Evolutionary conservation across 2,888 invertebrate species (phyloP).

Genomic region (Nephrotoma flavescens): DNA sequence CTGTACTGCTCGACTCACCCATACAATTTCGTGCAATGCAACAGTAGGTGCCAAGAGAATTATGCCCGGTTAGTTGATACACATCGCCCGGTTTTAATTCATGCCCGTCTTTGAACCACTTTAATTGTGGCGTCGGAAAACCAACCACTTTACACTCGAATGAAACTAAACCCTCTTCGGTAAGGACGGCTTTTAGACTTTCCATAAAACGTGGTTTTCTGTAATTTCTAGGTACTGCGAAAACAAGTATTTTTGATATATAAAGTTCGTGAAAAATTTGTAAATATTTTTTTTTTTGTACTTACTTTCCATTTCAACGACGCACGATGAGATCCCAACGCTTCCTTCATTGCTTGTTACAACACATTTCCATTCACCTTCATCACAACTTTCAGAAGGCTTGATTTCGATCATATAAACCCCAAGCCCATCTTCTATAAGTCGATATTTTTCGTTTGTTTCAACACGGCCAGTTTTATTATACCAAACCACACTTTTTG

Average conservation of each 20-base stretch:
- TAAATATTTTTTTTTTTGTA: slow-evolving; percentile 9
- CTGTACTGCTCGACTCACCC: slow-evolving; percentile 76
- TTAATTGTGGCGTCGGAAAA: slow-evolving; percentile 71
- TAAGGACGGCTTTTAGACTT: slow-evolving; percentile 72
- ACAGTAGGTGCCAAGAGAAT: slow-evolving; percentile 77
- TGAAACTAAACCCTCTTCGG: slow-evolving; percentile 82
- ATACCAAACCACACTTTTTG: slow-evolving; percentile 68
- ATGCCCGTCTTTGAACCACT: slow-evolving; percentile 88
- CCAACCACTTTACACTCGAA: slow-evolving; percentile 90
- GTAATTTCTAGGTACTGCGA: slow-evolving; percentile 78
- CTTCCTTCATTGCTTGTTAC: slow-evolving; percentile 62
- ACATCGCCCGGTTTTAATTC: slow-evolving; percentile 86
- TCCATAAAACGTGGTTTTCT: slow-evolving; percentile 83
- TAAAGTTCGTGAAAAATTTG: slow-evolving; percentile 1
- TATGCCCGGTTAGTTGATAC: slow-evolving; percentile 80
- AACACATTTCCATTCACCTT: slow-evolving; percentile 83
- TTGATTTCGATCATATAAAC: slow-evolving; percentile 62
- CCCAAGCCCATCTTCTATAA: slow-evolving; percentile 70
- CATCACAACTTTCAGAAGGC: slow-evolving; percentile 63
- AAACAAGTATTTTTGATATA: slow-evolving; percentile 7
- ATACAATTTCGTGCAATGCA: slow-evolving; percentile 82
- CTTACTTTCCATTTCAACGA: slow-evolving; percentile 65
- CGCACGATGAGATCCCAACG: slow-evolving; percentile 59
- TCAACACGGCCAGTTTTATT: slow-evolving; percentile 70
- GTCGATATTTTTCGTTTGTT: slow-evolving; percentile 51